Base-by-base conservation (phyloP, 92 coral and sea anemone genomes). In the Epizoanthus fatuus region DNA sequence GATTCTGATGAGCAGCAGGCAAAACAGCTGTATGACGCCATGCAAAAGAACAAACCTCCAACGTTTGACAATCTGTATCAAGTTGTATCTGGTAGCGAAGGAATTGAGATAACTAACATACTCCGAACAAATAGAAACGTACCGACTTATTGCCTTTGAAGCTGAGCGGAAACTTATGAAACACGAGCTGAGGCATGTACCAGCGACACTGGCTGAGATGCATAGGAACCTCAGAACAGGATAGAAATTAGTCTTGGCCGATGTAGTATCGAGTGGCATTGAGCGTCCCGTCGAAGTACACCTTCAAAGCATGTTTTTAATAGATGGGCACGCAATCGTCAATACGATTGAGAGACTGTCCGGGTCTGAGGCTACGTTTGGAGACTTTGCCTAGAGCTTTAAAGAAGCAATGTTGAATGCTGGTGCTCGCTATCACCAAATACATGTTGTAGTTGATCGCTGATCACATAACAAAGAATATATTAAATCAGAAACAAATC, bases 21-120 rank as follows among this genome's bases (percentile, higher is more conserved):
- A 47, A 81, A 57, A 44, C 55, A 67, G 72, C 17, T 63, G 54
- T 14, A 15, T 29, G 93, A 85, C 89, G 80, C 88, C 44, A 85
- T 89, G 79, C 86, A 90, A 81, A 93, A 87, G 78, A 79, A 90
- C 45, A 93, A 90, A 58, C 91, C 92, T 65, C 86, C 88, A n/a
- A 93, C 92, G 4, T 87, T 90, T 49, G 96, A 93, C 42, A 79
- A 67, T 11, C 59, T 93, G 73, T 84, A 90, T 57, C 90, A 84
- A 84, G 92, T 90, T 3, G 92, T 60, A 47, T 78, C 82, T 72
- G 79, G 85, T 35, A 63, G 87, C 57, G 87, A 87, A 69, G 93
- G 87, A 56, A 93, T 84, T 35, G 91, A 74, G 14, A 93, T 77
- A 37, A 72, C 54, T 73, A 83, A 74, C 17, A 81, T 85, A 12